A percentile compares a stretch with the other conserved stretches of the same genome.
Conservation (phyloP, 2,113 vertebrate genomes). For the Hyaena hyaena region DNA sequence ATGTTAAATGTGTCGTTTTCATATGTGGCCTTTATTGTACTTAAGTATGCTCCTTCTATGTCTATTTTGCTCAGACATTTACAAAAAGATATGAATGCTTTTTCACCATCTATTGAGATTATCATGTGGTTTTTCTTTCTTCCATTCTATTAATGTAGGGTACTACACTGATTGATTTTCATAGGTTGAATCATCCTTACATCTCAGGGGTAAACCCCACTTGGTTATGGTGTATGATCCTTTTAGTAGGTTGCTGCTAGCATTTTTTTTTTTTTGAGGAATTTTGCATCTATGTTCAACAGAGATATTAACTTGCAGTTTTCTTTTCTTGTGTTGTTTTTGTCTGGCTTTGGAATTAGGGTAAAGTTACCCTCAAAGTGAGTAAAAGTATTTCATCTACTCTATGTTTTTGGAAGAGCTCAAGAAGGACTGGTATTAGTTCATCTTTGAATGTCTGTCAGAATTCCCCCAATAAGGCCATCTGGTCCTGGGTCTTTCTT, state of each 20-base stretch:
- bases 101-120: not conserved
- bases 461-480: not conserved
- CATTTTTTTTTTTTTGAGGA: not conserved
- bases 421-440: not conserved
- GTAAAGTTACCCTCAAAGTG: not conserved
- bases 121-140: not conserved
- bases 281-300: not conserved
- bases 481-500: not conserved
- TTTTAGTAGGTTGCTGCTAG: not conserved
- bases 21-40: not conserved
- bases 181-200: not conserved
- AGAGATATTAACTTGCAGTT: not conserved
- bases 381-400: not conserved
- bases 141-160: not conserved
- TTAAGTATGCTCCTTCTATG: not conserved
- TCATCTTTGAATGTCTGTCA: not conserved
- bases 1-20: not conserved
- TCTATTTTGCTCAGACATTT: not conserved
- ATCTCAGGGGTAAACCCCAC: not conserved
- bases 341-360: not conserved
- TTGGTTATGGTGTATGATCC: not conserved
- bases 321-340: not conserved
- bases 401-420: not conserved
- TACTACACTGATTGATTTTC: not conserved
- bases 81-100: not conserved